phyloP scores from a whole-genome alignment of 2,113 vertebrate species.

The Sceloporus undulatus region DNA sequence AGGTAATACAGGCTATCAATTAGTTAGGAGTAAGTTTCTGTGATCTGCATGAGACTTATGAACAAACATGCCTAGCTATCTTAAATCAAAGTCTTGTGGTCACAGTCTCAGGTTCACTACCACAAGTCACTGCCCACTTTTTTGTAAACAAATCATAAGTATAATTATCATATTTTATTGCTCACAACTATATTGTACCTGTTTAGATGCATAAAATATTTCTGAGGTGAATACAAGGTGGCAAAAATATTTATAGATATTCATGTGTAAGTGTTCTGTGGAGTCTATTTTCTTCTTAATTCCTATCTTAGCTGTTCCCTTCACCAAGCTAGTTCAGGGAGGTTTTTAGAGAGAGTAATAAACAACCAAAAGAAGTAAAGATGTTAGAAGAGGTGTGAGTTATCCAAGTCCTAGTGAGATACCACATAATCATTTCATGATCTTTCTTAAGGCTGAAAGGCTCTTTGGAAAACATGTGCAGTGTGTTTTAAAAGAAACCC shows the following conservation, averaged over 20 bases:
- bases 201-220: not conserved
- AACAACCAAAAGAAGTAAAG: not conserved
- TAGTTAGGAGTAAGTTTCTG: not conserved
- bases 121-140: not conserved
- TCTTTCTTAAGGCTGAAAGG: not conserved
- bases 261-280: not conserved
- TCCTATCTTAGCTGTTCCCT: not conserved
- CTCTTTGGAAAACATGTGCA: not conserved
- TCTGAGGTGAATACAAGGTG: not conserved
- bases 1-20: not conserved
- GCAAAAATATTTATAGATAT: not conserved
- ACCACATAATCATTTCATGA: not conserved
- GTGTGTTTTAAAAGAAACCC: not conserved
- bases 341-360: not conserved
- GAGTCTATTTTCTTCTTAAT: not conserved
- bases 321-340: not conserved
- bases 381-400: not conserved
- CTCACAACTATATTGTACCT: not conserved
- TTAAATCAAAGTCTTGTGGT: not conserved
- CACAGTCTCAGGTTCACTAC: not conserved
- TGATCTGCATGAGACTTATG: not conserved
- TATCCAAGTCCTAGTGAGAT: not conserved
- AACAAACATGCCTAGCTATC: not conserved
- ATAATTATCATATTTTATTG: not conserved
- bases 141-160: no score